Base-by-base conservation (phyloP, 2,113 vertebrate species). In the Clarias gariepinus region DNA sequence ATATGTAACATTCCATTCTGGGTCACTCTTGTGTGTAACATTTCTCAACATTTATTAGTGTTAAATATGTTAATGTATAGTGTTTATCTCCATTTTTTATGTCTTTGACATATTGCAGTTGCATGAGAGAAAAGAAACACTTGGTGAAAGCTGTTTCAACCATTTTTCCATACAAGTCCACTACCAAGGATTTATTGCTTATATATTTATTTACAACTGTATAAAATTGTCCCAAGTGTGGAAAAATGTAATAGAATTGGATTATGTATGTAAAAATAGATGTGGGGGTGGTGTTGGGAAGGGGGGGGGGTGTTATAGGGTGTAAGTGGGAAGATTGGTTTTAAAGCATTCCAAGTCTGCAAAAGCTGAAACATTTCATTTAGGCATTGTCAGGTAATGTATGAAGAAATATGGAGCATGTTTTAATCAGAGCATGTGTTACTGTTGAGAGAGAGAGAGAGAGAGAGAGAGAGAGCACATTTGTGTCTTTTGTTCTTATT, bases 401-500 rank as follows among this genome's bases (percentile, higher is more conserved):
- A 60, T 80, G 55, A 13, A 33, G 9, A 80, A 80, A 60, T 60
- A 80, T 80, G 78, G 78, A 80, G 78, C 19, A 60, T 60, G 19
- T 80, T 36, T 58, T 60, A 80, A 80, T 81, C 58, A 81, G 19
- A 25, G 78, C 3, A 13, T 58, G 77, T 57, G 15, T 28, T 78
- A 80, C 28, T 33, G 53, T 23, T 58, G 28, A n/a, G 47, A 57
- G 53, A 21, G 53, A 58, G 55, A 33, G 76, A 58, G 76, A 57
- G 78, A 30, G 76, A 61, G 52, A 41, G 93, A 92, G 92, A 92
- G 92, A 90, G 91, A 92, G 91, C 92, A 86, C 74, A 87, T 83
- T 91, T 89, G 60, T 85, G 84, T 86, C 81, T 84, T 82, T 87
- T 89, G 61, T 87, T 69, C 84, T 87, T 81, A 88, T 80, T 90